Evolutionary conservation across 1,140 invertebrate genomes (phyloP).

Genomic region (Scaptomyza graminum): DNA sequence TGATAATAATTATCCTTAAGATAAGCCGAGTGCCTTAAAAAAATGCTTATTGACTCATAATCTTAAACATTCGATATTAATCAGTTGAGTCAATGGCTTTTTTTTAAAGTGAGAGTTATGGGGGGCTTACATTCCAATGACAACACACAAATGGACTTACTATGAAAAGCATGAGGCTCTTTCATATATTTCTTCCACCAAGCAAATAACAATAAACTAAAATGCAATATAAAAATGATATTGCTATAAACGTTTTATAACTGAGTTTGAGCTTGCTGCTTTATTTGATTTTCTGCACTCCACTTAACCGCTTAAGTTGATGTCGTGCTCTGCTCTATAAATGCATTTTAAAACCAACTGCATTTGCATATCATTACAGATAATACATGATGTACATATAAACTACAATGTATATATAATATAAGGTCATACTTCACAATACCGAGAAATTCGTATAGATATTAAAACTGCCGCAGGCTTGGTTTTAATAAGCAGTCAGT

Average conservation of each 20-base stretch:
- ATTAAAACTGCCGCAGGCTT: slow-evolving; percentile 42
- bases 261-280: background rate
- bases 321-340: slow-evolving; percentile 23
- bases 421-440: slow-evolving; percentile 1
- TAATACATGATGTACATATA: background rate
- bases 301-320: slow-evolving; percentile 14
- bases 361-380: slow-evolving; percentile 28
- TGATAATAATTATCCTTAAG: slow-evolving; percentile 32
- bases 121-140: too few relatives aligned
- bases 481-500: slow-evolving; percentile 70
- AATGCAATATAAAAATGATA: background rate
- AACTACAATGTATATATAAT: background rate
- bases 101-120: background rate
- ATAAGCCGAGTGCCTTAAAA: slow-evolving; percentile 29
- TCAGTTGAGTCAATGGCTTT: background rate
- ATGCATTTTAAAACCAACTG: slow-evolving; percentile 44
- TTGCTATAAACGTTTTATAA: background rate
- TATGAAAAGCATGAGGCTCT: too few relatives aligned
- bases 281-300: background rate
- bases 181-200: background rate
- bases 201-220: background rate
- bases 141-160: too few relatives aligned
- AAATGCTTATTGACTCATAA: slow-evolving; percentile 29
- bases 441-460: slow-evolving; percentile 20
- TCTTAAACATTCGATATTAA: slow-evolving; percentile 5